Conservation (phyloP, 2,113 vertebrate species). For the Festucalex cinctus region DNA sequence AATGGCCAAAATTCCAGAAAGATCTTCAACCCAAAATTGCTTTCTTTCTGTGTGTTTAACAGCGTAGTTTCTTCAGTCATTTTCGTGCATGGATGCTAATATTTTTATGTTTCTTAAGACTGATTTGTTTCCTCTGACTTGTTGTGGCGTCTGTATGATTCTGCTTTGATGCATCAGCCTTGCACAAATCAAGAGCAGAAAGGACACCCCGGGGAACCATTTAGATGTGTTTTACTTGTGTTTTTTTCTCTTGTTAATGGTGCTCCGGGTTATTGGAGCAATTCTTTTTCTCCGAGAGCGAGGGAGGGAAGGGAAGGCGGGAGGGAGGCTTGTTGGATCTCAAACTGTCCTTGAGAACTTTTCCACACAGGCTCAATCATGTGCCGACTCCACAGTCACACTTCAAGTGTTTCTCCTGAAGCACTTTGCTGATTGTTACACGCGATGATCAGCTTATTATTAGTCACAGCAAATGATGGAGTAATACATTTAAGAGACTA, state of each 20-base stretch:
- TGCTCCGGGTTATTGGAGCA: not conserved
- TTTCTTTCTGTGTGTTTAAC: too few species aligned
- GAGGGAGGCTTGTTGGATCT: not conserved
- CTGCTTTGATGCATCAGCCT: not conserved
- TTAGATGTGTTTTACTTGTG: conserved; percentile 1
- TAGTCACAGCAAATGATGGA: not conserved
- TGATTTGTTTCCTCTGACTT: not conserved
- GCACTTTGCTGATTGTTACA: not conserved
- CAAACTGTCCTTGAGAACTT: not conserved
- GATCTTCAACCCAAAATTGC: too few species aligned
- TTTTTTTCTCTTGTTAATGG: not conserved
- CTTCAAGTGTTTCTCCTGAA: not conserved
- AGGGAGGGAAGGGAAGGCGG: not conserved
- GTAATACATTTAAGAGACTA: accelerated
- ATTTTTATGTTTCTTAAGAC: not conserved
- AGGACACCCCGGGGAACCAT: not conserved
- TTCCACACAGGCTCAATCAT: not conserved
- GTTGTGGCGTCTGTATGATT: not conserved
- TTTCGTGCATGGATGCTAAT: too few species aligned
- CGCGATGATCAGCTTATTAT: not conserved
- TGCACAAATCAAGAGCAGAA: not conserved
- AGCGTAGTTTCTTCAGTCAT: too few species aligned
- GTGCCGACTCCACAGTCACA: not conserved
- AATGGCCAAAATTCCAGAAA: too few species aligned
- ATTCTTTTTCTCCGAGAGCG: not conserved